Conservation (phyloP, 2,113 vertebrate species). For the Macquaria australasica region DNA sequence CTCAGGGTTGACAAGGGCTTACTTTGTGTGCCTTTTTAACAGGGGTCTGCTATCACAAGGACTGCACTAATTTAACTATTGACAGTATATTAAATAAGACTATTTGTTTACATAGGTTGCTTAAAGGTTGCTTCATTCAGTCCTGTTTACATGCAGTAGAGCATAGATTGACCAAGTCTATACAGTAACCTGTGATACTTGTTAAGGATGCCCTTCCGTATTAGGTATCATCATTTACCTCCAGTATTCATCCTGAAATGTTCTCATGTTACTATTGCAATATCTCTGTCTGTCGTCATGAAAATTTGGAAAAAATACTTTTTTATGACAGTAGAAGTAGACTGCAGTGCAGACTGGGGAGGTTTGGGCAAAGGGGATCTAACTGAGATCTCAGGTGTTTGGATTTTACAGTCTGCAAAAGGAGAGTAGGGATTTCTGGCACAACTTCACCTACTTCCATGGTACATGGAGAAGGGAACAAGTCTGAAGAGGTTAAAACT, state of each 20-base stretch:
- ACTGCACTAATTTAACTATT: not conserved
- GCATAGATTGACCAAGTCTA: not conserved
- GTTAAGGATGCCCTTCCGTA: not conserved
- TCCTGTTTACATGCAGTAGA: not conserved
- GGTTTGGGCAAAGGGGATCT: too few species aligned
- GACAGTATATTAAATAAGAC: not conserved
- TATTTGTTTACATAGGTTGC: not conserved
- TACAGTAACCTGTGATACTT: not conserved
- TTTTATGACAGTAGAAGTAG: not conserved
- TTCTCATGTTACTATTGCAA: not conserved
- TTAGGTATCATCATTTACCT: not conserved
- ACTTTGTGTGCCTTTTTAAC: not conserved
- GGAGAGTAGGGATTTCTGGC: too few species aligned
- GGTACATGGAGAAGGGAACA: too few species aligned
- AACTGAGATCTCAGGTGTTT: not conserved
- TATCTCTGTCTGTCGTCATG: not conserved
- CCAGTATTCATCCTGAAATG: not conserved
- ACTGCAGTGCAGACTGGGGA: too few species aligned
- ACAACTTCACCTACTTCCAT: too few species aligned
- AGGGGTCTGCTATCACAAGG: not conserved
- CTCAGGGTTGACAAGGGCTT: not conserved
- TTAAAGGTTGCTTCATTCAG: not conserved
- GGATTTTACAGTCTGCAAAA: too few species aligned
- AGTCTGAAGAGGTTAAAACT: too few species aligned
- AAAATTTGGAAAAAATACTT: not conserved